Evolutionary conservation across 1,140 invertebrate species (phyloP), one percentile per base, ranked within the genome.

Genomic region (Semibalanus balanoides): DNA sequence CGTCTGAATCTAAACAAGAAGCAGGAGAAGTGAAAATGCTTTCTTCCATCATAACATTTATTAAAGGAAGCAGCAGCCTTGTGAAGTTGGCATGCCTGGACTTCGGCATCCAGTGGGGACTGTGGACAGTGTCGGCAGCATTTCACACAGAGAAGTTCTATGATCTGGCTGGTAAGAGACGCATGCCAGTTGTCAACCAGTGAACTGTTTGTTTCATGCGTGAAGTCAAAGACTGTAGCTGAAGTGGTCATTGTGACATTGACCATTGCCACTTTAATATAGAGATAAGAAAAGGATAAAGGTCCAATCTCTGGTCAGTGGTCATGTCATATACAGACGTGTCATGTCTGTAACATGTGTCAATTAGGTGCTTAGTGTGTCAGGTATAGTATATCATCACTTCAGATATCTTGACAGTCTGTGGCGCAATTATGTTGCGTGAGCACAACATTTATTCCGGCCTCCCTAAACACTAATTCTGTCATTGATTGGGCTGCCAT

Each of bases 71-170:
- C 73, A 30, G 76, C 73, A 30, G 51, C 28, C 25, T 74, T 11
- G n/a, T n/a, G n/a, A 27, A 51, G 25, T n/a, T 78, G 28, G 81
- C 81, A 7, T 80, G 76, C 0, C 43, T 84, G 27, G 83, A 85
- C 77, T 84, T 85, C 77, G 83, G 83, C 0, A 82, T 84, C 17
- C 84, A 85, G 78, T 85, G 83, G 82, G 75, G 76, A 3, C 81
- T 81, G 22, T 85, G 83, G 80, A 78, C 78, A 0, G 76, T 83
- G 17, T 82, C 84, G 22, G 79, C 81, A 19, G 73, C 77, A 0
- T 79, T 85, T 0, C 81, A 83, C 77, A 85, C 84, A 17, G 84
- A 85, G 79, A 85, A 85, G 75, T 85, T 85, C 76, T 85, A 85
- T 78, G 84, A 85, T 79, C 76, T 85, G 70, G 81, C 83, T 78